Evolutionary conservation across 1,140 invertebrate genomes (phyloP).

Genomic region (Drosophila prosaltans): DNA sequence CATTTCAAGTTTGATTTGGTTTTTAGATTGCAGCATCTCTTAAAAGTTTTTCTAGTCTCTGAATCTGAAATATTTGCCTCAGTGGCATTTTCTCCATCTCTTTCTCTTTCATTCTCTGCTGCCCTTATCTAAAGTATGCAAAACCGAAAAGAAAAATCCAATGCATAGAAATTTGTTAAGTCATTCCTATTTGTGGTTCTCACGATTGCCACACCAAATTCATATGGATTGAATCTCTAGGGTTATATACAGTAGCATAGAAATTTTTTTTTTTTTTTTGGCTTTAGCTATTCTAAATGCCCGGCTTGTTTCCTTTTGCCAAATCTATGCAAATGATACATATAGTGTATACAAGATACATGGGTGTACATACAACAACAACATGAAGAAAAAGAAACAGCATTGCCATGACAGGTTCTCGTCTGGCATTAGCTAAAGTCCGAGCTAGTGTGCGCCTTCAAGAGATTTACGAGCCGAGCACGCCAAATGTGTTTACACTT

Average conservation of each 20-base stretch:
- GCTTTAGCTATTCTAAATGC: slow-evolving; percentile 68
- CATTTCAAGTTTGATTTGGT: slow-evolving; percentile 65
- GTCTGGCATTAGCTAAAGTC: slow-evolving; percentile 72
- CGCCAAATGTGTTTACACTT: slow-evolving; percentile 83
- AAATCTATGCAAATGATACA: slow-evolving; percentile 78
- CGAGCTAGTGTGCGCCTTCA: slow-evolving; percentile 49
- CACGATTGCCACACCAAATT: slow-evolving; percentile 62
- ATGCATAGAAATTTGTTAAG: slow-evolving; percentile 71
- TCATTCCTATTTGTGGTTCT: slow-evolving; percentile 79
- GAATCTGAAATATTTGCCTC: slow-evolving; percentile 72
- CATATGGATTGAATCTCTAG: slow-evolving; percentile 19
- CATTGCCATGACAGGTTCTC: slow-evolving; percentile 60
- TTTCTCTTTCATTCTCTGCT: slow-evolving; percentile 62
- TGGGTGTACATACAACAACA: slow-evolving; percentile 15
- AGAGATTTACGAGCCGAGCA: slow-evolving; percentile 77
- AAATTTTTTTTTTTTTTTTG: slow-evolving; percentile 38
- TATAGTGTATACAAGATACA: slow-evolving; percentile 23
- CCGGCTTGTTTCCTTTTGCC: slow-evolving; percentile 53
- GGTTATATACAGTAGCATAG: slow-evolving; percentile 25
- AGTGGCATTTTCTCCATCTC: slow-evolving; percentile 16
- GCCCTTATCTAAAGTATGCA: slow-evolving; percentile 78
- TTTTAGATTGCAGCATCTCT: slow-evolving; percentile 64
- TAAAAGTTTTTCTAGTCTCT: slow-evolving; percentile 60
- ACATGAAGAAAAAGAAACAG: slow-evolving; percentile 32
- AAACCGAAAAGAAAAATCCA: slow-evolving; percentile 26